These are phyloP conservation scores for Axis porcinus DNA, from an alignment of 2,113 vertebrate species.

Conservation along the genomic window DNA sequence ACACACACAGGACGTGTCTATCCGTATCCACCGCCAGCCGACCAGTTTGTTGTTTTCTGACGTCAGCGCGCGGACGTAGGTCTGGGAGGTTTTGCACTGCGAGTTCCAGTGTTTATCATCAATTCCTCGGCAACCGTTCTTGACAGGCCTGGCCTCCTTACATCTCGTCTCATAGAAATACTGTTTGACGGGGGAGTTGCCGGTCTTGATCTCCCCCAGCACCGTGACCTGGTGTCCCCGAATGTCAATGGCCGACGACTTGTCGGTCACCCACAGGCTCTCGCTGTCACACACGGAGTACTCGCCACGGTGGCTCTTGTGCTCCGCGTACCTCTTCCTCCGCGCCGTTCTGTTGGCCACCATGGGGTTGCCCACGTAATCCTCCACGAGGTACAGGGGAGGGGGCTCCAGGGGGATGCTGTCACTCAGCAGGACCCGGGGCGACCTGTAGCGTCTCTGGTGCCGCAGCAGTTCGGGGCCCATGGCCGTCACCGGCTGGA, in stretches of 20 bases:
- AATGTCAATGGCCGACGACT: constrained; percentile 91
- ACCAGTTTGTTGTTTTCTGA: constrained; percentile 86
- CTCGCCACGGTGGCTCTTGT: constrained; percentile 93
- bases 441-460: constrained; percentile 92
- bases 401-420: constrained; percentile 91
- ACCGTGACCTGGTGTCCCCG: constrained; percentile 90
- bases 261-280: constrained; percentile 95
- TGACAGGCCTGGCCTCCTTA: constrained; percentile 86
- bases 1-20: constrained; percentile 97
- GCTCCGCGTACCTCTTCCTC: constrained; percentile 89
- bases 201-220: constrained; percentile 90
- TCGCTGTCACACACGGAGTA: constrained; percentile 97
- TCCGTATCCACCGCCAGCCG: constrained; percentile 97
- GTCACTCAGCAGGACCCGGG: constrained; percentile 93
- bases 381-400: constrained; percentile 90
- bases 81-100: constrained; percentile 97
- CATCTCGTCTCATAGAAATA: constrained; percentile 98
- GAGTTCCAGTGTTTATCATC: constrained; percentile 99
- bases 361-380: constrained; percentile 83
- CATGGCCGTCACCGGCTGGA: constrained; percentile 83
- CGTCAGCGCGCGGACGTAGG: constrained; percentile 94
- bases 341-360: constrained; percentile 88
- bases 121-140: constrained; percentile 93
- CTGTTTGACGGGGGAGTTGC: constrained; percentile 90
- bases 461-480: constrained; percentile 89